phyloP scores from a whole-genome alignment of 2,888 invertebrate species.

The Trissoscelio sp. region DNA sequence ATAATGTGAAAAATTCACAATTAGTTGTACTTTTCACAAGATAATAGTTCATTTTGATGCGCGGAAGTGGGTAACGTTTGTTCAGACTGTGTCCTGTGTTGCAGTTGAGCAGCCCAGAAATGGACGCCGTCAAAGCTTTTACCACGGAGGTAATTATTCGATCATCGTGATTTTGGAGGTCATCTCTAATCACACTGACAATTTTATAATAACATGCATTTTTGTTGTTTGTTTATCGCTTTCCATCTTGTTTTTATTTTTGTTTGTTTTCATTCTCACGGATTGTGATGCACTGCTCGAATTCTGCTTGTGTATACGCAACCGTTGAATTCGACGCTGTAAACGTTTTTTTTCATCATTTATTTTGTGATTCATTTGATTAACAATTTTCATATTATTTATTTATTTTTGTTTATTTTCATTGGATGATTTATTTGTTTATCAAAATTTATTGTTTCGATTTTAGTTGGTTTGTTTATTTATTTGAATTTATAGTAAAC shows the following conservation, averaged over 20 bases:
- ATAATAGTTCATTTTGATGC: constrained; percentile 68
- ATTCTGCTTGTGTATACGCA: no score
- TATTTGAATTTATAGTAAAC: no score
- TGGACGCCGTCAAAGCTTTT: constrained; percentile 94
- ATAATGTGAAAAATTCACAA: constrained; percentile 71
- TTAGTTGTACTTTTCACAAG: constrained; percentile 75
- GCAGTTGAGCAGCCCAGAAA: constrained; percentile 76
- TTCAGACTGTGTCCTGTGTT: constrained; percentile 52
- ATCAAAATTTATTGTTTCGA: no score
- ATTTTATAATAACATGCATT: background rate
- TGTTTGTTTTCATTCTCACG: background rate
- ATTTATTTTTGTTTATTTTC: no score
- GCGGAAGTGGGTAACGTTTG: constrained; percentile 72
- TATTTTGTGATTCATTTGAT: no score
- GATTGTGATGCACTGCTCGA: no score
- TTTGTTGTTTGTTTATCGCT: background rate
- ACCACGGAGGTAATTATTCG: constrained; percentile 90
- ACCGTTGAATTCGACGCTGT: no score
- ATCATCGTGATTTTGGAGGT: constrained; percentile 23
- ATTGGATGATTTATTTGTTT: no score
- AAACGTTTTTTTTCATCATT: no score
- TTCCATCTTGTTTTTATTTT: background rate
- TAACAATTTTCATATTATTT: no score
- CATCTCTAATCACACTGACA: background rate
- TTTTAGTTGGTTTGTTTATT: no score